Conservation (phyloP, 1,140 invertebrate species). For the Hermatobates lingyangjiaoensis region DNA sequence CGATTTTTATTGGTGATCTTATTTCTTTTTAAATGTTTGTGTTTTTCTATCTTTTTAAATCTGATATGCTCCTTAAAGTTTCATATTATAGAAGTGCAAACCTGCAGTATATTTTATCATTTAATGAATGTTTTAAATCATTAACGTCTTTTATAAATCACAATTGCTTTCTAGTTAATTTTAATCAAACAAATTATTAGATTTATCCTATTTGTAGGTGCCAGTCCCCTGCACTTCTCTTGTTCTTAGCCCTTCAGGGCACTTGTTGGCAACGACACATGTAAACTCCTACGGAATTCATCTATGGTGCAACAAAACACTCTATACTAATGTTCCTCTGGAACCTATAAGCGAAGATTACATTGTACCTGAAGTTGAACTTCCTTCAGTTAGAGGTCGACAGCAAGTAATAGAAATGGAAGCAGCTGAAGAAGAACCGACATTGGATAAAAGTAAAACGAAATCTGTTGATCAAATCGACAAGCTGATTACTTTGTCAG, state of each 20-base stretch:
- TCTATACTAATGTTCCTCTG: slow-evolving; percentile 63
- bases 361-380: slow-evolving; percentile 34
- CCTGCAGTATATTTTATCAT: not conserved
- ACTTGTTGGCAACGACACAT: slow-evolving; percentile 78
- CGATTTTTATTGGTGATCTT: not conserved
- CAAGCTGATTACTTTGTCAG: slow-evolving; percentile 65
- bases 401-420: slow-evolving; percentile 31
- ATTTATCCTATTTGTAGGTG: slow-evolving; percentile 27
- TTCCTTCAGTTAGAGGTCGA: slow-evolving; percentile 30
- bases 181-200: not conserved
- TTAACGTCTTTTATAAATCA: not conserved
- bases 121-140: not conserved
- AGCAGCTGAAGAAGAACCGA: slow-evolving; percentile 18
- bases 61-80: not conserved
- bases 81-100: not conserved
- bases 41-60: not conserved
- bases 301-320: slow-evolving; percentile 78
- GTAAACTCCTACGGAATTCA: slow-evolving; percentile 76
- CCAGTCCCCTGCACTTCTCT: slow-evolving; percentile 62
- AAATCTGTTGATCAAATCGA: slow-evolving; percentile 64
- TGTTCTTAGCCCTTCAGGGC: slow-evolving; percentile 73
- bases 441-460: too few species aligned
- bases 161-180: not conserved
- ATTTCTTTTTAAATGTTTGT: not conserved
- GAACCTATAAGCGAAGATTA: slow-evolving; percentile 42